Percentiles rank a stretch among this genome's conserved stretches.
Evolutionary conservation across 2,113 vertebrate genomes (phyloP).

Genomic region (Cyprinus carpio): DNA sequence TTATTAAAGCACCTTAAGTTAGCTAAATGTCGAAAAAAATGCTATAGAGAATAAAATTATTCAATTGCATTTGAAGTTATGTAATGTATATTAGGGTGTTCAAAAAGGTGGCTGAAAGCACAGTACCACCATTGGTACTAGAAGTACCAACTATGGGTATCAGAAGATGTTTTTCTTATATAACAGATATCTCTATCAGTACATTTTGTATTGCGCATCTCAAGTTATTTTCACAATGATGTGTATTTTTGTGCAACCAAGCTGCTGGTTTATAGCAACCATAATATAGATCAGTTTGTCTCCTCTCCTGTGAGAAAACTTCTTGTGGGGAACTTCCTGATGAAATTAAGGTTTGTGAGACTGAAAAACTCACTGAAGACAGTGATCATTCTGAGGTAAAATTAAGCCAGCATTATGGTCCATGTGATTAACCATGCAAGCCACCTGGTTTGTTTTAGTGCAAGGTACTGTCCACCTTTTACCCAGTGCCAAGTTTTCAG

Average conservation of each 20-base stretch:
- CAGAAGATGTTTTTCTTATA: too few relatives aligned
- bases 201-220: too few relatives aligned
- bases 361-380: too few relatives aligned
- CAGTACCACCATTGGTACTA: too few relatives aligned
- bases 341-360: too few relatives aligned
- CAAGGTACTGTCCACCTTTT: not conserved
- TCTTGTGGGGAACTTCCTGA: not conserved
- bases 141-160: too few relatives aligned
- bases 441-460: not conserved
- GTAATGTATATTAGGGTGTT: not conserved
- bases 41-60: not conserved
- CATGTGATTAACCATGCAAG: not conserved
- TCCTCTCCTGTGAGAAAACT: not conserved
- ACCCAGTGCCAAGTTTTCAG: not conserved
- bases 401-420: not conserved
- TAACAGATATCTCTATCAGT: too few relatives aligned
- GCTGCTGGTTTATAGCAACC: not conserved
- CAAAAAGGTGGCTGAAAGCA: not conserved
- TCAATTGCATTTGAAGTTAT: not conserved
- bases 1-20: conserved; percentile 5
- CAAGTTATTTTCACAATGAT: too few relatives aligned
- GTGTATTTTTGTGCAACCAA: not conserved
- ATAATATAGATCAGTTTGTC: not conserved
- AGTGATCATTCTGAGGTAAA: not conserved
- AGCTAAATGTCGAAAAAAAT: not conserved